phyloP scores from a whole-genome alignment of 2,113 vertebrate species.

The Embiotoca jacksoni region DNA sequence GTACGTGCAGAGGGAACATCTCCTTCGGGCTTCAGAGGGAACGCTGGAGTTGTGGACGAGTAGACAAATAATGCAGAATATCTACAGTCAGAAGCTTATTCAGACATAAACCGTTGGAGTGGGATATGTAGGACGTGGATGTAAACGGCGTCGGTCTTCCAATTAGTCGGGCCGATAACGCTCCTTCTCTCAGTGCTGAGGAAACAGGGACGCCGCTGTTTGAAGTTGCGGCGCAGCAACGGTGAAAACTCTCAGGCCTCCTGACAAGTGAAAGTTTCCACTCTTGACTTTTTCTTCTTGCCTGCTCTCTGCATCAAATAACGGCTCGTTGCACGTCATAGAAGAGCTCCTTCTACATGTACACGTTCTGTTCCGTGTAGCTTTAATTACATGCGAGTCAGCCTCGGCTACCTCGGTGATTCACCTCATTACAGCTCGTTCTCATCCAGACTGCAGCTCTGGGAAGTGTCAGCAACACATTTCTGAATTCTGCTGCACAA shows the following conservation, averaged over 20 bases:
- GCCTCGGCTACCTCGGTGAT: constrained; percentile 61
- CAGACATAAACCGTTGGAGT: not conserved
- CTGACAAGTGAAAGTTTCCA: constrained; percentile 14
- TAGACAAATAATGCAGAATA: not conserved
- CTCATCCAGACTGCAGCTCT: constrained; percentile 40
- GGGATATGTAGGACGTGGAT: not conserved
- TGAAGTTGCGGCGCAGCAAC: constrained; percentile 35
- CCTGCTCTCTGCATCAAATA: constrained; percentile 1
- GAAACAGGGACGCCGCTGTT: constrained; percentile 16
- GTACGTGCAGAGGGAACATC: not conserved
- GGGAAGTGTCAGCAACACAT: constrained; percentile 53
- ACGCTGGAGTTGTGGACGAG: not conserved
- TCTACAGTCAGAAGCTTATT: constrained; percentile 19
- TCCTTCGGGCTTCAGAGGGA: not conserved
- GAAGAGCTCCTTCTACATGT: not conserved
- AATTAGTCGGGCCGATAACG: not conserved
- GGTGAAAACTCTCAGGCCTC: constrained; percentile 10
- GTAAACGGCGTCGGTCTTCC: not conserved
- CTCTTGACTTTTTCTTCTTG: not conserved
- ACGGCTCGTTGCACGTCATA: constrained; percentile 5
- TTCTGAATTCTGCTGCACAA: constrained; percentile 47
- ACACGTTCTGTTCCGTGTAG: constrained; percentile 46
- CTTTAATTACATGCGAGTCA: constrained; percentile 76
- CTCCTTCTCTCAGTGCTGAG: not conserved
- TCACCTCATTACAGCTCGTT: constrained; percentile 60